phyloP scores from a whole-genome alignment of 2,113 vertebrate genomes.

The Arvicanthis niloticus region DNA sequence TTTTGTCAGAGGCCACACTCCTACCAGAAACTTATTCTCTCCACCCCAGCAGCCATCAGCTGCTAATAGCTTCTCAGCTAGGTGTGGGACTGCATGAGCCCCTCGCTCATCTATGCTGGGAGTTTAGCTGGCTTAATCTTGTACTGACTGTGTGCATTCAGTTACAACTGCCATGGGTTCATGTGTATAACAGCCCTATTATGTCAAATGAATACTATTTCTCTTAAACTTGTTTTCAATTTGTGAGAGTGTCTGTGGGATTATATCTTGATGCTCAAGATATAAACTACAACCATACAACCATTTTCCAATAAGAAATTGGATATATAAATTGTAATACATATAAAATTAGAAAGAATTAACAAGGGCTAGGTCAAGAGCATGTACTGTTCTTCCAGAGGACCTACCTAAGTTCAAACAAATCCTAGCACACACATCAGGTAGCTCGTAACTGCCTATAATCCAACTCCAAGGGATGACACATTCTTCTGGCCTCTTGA shows the following conservation, averaged over 20 bases:
- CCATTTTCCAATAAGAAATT: neutral
- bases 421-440: neutral
- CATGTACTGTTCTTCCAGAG: neutral
- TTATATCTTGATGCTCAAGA: neutral
- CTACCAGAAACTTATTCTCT: neutral
- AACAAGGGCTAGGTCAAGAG: neutral
- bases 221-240: neutral
- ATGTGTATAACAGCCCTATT: neutral
- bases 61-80: neutral
- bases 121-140: neutral
- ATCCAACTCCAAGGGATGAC: neutral
- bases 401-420: neutral
- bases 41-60: neutral
- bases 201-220: neutral
- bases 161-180: neutral
- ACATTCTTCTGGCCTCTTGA: neutral
- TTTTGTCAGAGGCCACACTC: neutral
- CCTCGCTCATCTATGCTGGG: neutral
- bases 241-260: neutral
- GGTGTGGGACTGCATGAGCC: neutral
- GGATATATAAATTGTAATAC: neutral
- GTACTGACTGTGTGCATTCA: neutral
- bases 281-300: neutral
- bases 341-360: neutral
- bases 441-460: neutral